Evolutionary conservation across 2,888 invertebrate species (phyloP).

Genomic region (Liposcelis brunnea): DNA sequence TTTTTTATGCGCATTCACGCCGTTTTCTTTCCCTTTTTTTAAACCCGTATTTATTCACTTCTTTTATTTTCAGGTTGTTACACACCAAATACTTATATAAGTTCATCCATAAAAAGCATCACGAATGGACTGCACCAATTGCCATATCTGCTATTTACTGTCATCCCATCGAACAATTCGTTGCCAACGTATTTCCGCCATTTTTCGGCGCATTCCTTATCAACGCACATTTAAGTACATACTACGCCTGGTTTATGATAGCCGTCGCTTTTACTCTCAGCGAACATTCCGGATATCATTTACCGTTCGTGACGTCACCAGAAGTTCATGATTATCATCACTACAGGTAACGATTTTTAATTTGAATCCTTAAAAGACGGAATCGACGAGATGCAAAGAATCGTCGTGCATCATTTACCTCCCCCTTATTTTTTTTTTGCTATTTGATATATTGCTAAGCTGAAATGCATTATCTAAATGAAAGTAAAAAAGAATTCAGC

Average conservation of each 20-base stretch:
- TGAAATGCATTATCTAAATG: no score
- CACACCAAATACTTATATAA: conserved; percentile 31
- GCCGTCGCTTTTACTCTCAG: conserved; percentile 30
- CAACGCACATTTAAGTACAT: conserved; percentile 24
- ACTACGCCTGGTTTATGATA: conserved; percentile 28
- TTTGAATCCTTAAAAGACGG: neutral
- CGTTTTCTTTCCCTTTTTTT: no score
- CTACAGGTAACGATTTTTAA: conserved; percentile 23
- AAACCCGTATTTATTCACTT: neutral
- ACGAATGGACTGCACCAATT: conserved; percentile 36
- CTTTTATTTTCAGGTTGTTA: conserved; percentile 24
- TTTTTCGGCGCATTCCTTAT: conserved; percentile 24
- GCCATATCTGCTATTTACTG: conserved; percentile 29
- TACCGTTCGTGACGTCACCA: conserved; percentile 32
- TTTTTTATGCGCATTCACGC: no score
- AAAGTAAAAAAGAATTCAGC: no score
- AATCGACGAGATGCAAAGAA: neutral
- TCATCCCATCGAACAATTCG: conserved; percentile 30
- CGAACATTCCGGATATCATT: conserved; percentile 34
- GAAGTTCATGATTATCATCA: conserved; percentile 37
- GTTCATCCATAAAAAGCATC: conserved; percentile 33
- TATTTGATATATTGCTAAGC: no score
- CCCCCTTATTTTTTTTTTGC: no score
- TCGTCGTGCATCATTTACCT: no score
- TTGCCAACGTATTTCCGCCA: conserved; percentile 30